Percentiles rank a stretch among this genome's conserved stretches.
Evolutionary conservation across 1,140 invertebrate species (phyloP).

Genomic region (Caenorhabditis inopinata): DNA sequence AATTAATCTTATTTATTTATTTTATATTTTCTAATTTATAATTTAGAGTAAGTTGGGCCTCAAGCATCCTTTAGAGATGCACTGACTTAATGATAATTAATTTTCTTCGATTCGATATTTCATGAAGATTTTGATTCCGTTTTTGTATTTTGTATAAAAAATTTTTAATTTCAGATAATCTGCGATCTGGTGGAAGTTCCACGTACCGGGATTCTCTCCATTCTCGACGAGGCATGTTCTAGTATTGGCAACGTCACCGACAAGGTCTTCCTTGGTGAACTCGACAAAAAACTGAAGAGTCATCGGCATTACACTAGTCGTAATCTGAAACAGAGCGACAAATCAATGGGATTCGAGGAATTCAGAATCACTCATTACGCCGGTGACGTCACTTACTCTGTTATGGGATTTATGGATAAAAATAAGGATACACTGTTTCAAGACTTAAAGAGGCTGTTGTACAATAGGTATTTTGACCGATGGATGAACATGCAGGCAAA

Average conservation of each 20-base stretch:
- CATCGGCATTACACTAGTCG: constrained; percentile 71
- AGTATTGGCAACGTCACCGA: constrained; percentile 56
- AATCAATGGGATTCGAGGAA: constrained; percentile 68
- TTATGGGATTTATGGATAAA: constrained; percentile 76
- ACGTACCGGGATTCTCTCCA: constrained; percentile 71
- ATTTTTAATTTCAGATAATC: constrained; percentile 70
- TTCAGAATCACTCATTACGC: constrained; percentile 75
- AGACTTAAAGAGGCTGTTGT: constrained; percentile 76
- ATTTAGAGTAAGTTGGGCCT: too few species aligned
- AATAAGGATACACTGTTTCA: constrained; percentile 76
- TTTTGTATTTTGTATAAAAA: too few species aligned
- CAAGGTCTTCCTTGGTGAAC: constrained; percentile 70
- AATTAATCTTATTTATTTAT: too few species aligned
- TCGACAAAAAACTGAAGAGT: constrained; percentile 69
- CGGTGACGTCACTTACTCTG: constrained; percentile 74
- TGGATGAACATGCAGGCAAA: background rate
- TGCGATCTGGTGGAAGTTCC: constrained; percentile 72
- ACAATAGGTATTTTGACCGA: constrained; percentile 69
- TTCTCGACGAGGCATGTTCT: constrained; percentile 77
- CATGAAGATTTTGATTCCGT: background rate
- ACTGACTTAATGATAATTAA: too few species aligned
- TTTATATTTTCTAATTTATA: too few species aligned
- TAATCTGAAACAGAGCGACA: constrained; percentile 43
- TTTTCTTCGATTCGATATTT: too few species aligned
- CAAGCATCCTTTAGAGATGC: too few species aligned